Conservation (phyloP, 2,888 invertebrate genomes). For the Carcina quercana region DNA sequence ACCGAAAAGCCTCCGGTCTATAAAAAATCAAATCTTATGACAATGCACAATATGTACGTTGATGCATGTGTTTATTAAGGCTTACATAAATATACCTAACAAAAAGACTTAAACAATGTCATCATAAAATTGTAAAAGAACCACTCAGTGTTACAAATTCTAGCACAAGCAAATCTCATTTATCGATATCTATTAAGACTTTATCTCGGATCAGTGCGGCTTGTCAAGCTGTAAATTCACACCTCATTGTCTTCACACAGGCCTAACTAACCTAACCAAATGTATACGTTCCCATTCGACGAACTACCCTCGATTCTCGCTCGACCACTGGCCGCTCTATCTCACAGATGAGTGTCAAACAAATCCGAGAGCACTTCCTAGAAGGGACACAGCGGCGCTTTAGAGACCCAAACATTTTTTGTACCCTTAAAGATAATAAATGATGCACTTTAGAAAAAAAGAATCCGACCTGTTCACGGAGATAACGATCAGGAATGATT, state of each 20-base stretch:
- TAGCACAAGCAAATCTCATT: too few relatives aligned
- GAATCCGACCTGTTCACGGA: conserved; percentile 67
- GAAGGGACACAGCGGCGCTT: conserved; percentile 70
- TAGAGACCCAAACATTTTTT: conserved; percentile 63
- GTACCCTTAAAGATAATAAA: conserved; percentile 70
- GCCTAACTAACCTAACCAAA: conserved; percentile 24
- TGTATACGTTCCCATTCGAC: conserved; percentile 30
- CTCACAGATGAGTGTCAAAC: conserved; percentile 69
- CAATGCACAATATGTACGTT: too few relatives aligned
- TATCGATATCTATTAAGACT: too few relatives aligned
- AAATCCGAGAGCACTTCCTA: conserved; percentile 61
- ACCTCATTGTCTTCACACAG: conserved; percentile 42
- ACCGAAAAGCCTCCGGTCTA: too few relatives aligned
- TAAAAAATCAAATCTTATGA: too few relatives aligned
- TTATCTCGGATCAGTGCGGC: too few relatives aligned
- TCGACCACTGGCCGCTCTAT: conserved; percentile 52
- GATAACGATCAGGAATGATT: conserved; percentile 70
- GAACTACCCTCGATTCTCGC: conserved; percentile 34
- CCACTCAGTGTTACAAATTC: too few relatives aligned
- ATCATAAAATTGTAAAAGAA: too few relatives aligned
- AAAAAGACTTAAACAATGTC: too few relatives aligned
- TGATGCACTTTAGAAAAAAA: conserved; percentile 66
- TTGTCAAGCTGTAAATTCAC: conserved; percentile 50
- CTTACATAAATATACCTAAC: too few relatives aligned
- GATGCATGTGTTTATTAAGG: too few relatives aligned